phyloP scores from a whole-genome alignment of 2,113 vertebrate species.

The Epinephelus lanceolatus region DNA sequence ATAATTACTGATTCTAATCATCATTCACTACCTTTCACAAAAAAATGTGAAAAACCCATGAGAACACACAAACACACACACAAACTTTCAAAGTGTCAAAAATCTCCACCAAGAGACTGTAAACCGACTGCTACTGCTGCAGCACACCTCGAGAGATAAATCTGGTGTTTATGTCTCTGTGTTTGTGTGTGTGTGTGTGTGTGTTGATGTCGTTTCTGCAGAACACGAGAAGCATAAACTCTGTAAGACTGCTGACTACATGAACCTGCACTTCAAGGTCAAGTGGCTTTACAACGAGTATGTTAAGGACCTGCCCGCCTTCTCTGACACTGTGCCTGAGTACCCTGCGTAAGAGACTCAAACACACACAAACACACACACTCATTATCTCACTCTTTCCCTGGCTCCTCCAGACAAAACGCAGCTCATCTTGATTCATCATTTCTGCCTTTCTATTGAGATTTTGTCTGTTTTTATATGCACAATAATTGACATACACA shows the following conservation, averaged over 20 bases:
- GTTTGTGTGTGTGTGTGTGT: background rate
- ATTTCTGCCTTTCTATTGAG: background rate
- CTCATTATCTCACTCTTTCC: background rate
- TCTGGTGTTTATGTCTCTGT: background rate
- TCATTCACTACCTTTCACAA: background rate
- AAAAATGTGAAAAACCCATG: background rate
- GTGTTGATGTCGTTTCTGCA: conserved; percentile 61
- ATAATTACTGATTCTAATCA: too few relatives aligned
- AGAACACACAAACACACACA: background rate
- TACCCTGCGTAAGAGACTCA: conserved; percentile 91
- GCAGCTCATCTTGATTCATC: conserved; percentile 15
- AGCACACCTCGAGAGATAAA: background rate
- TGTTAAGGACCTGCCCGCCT: conserved; percentile 88
- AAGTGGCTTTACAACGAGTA: conserved; percentile 99
- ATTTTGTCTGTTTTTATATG: background rate
- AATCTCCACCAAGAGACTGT: background rate
- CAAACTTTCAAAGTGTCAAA: background rate
- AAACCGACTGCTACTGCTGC: background rate
- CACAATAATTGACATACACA: background rate
- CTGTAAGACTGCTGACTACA: conserved; percentile 97
- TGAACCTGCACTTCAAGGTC: conserved; percentile 99
- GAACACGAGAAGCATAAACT: conserved; percentile 94
- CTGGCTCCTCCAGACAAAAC: background rate
- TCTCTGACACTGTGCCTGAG: conserved; percentile 89
- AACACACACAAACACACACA: conserved; percentile 18